A percentile compares a stretch with the other conserved stretches of the same genome.
These are phyloP conservation scores for Calyptommatus sinebrachiatus DNA, from an alignment of 2,113 vertebrate species.

Conservation along the genomic window DNA sequence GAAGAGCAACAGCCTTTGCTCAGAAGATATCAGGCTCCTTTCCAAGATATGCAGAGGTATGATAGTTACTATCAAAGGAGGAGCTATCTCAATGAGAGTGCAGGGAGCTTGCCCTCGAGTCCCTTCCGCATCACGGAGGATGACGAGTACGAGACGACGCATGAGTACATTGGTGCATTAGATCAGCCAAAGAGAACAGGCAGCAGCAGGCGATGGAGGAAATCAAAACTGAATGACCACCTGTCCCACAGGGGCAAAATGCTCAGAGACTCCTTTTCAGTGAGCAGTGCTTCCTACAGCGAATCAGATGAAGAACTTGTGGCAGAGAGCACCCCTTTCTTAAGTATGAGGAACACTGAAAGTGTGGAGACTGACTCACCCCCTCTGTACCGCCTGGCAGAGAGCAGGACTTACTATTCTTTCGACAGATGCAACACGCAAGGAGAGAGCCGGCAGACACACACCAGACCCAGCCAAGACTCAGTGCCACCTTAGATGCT, in stretches of 20 bases:
- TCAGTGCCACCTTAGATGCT: conserved; percentile 83
- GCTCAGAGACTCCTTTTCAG: conserved; percentile 87
- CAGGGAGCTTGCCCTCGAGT: conserved; percentile 92
- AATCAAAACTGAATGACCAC: conserved; percentile 91
- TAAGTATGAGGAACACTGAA: conserved; percentile 91
- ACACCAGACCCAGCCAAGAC: conserved; percentile 83
- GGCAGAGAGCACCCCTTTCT: conserved; percentile 94
- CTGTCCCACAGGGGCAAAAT: conserved; percentile 87
- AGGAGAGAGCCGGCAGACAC: conserved; percentile 78
- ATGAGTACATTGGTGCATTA: conserved; percentile 90
- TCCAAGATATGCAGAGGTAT: conserved; percentile 85
- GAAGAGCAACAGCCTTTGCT: conserved; percentile 92
- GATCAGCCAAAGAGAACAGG: conserved; percentile 82
- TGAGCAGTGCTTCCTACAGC: conserved; percentile 91
- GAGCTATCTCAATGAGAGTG: conserved; percentile 89
- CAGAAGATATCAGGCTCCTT: conserved; percentile 84
- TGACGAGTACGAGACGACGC: conserved; percentile 95
- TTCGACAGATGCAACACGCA: conserved; percentile 79
- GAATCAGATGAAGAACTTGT: conserved; percentile 89
- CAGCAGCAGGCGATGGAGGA: conserved; percentile 85
- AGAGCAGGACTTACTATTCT: conserved; percentile 92
- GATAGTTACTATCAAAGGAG: conserved; percentile 91
- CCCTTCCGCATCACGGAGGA: conserved; percentile 90
- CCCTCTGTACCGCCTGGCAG: conserved; percentile 81
- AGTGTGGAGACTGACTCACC: conserved; percentile 77